These are phyloP conservation scores for Hermaeophaga mercurialis DNA, from an alignment of 2,888 invertebrate genomes.

Conservation along the genomic window DNA sequence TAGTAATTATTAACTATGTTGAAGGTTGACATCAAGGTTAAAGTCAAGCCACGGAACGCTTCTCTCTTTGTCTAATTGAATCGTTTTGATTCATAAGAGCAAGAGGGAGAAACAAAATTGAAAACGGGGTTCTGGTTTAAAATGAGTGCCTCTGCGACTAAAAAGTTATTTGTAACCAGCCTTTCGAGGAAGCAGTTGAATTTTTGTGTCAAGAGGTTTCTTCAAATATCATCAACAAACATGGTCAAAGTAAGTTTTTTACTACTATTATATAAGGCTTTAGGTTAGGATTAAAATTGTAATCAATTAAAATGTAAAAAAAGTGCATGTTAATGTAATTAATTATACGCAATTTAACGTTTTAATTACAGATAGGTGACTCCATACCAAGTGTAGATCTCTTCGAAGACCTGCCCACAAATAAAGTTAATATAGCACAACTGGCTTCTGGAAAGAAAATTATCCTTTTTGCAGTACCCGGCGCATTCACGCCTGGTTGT, in stretches of 20 bases:
- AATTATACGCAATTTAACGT: constrained; percentile 1
- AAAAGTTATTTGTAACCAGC: neutral
- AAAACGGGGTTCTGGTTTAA: constrained; percentile 2
- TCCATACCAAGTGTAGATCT: constrained; percentile 78
- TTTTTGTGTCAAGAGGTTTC: constrained; percentile 21
- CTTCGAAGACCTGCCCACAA: constrained; percentile 84
- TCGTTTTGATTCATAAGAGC: neutral
- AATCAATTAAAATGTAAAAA: neutral
- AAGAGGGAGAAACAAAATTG: neutral
- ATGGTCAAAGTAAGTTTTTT: constrained; percentile 30
- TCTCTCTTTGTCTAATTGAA: neutral
- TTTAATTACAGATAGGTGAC: constrained; percentile 76
- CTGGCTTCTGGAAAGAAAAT: constrained; percentile 79
- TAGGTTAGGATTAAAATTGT: neutral
- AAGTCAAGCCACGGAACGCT: neutral
- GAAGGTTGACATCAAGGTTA: neutral
- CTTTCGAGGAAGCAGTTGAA: constrained; percentile 1
- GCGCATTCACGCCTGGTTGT: constrained; percentile 94
- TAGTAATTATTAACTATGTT: too few species aligned
- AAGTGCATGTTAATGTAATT: neutral
- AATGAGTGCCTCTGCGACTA: constrained; percentile 17
- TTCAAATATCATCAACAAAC: constrained; percentile 23
- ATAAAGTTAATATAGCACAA: constrained; percentile 80
- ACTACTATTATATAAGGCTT: constrained; percentile 10
- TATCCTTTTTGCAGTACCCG: constrained; percentile 89